phyloP scores from a whole-genome alignment of 2,888 invertebrate species.

The Patella depressa region DNA sequence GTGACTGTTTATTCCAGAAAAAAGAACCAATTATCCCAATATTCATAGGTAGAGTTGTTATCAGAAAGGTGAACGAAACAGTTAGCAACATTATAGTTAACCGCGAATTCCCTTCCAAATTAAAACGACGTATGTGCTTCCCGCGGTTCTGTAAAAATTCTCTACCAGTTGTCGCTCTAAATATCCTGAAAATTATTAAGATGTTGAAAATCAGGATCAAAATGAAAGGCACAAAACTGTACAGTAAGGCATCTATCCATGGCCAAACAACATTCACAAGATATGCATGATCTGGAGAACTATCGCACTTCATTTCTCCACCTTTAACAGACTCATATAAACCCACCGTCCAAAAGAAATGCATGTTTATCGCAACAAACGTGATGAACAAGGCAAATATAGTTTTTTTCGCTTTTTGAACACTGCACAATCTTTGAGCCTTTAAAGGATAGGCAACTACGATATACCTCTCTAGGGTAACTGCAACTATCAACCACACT shows the following conservation, averaged over 20 bases:
- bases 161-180: slow-evolving; percentile 22
- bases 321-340: slow-evolving; percentile 19
- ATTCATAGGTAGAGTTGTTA: slow-evolving; percentile 67
- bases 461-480: slow-evolving; percentile 55
- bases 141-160: neutral
- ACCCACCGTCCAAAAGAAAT: slow-evolving; percentile 57
- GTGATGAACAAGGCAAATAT: slow-evolving; percentile 39
- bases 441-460: slow-evolving; percentile 59
- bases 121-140: neutral
- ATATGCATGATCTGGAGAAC: slow-evolving; percentile 34
- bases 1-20: slow-evolving; percentile 39
- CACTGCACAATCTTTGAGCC: slow-evolving; percentile 50
- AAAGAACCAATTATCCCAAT: slow-evolving; percentile 43
- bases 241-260: slow-evolving; percentile 65
- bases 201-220: slow-evolving; percentile 54
- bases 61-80: slow-evolving; percentile 64
- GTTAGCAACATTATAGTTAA: slow-evolving; percentile 60
- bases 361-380: slow-evolving; percentile 46
- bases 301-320: slow-evolving; percentile 37
- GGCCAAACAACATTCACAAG: slow-evolving; percentile 60
- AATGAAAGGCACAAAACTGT: slow-evolving; percentile 65
- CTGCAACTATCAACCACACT: slow-evolving; percentile 62
- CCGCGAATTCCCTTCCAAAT: slow-evolving; percentile 41
- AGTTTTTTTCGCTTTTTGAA: slow-evolving; percentile 45
- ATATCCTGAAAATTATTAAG: slow-evolving; percentile 46